A percentile compares a stretch with the other conserved stretches of the same genome.
These are phyloP conservation scores for Merops nubicus DNA, from an alignment of 2,113 vertebrate genomes.

Conservation along the genomic window DNA sequence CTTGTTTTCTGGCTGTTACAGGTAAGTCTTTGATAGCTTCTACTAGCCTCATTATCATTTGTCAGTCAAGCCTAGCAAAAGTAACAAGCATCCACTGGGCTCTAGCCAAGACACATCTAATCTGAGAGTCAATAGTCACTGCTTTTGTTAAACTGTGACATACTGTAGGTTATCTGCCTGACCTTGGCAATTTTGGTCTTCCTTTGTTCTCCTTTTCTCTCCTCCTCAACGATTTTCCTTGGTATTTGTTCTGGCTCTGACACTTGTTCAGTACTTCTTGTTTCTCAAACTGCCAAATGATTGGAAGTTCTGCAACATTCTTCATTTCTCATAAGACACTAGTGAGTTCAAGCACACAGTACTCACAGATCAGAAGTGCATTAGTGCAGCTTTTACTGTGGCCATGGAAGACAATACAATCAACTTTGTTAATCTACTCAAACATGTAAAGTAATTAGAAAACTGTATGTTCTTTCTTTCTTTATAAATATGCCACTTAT, in stretches of 20 bases:
- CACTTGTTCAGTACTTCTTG: not conserved
- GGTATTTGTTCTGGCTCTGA: not conserved
- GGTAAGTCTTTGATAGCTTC: not conserved
- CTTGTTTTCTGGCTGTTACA: not conserved
- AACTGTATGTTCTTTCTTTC: not conserved
- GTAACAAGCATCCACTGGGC: not conserved
- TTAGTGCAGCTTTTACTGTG: not conserved
- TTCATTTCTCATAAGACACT: not conserved
- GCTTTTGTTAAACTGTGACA: not conserved
- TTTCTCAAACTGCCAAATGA: not conserved
- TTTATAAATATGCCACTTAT: not conserved
- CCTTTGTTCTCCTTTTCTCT: not conserved
- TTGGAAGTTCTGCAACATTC: not conserved
- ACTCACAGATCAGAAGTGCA: not conserved
- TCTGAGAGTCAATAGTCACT: not conserved
- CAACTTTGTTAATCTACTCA: not conserved
- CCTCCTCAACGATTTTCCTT: not conserved
- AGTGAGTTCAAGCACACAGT: not conserved
- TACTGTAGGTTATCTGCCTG: not conserved
- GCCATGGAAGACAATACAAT: not conserved
- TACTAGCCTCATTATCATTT: not conserved
- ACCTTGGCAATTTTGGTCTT: not conserved
- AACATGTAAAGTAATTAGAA: not conserved
- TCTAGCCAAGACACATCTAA: not conserved
- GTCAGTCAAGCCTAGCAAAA: not conserved